Evolutionary conservation across 2,113 vertebrate species (phyloP).

Genomic region (Pterocles gutturalis): DNA sequence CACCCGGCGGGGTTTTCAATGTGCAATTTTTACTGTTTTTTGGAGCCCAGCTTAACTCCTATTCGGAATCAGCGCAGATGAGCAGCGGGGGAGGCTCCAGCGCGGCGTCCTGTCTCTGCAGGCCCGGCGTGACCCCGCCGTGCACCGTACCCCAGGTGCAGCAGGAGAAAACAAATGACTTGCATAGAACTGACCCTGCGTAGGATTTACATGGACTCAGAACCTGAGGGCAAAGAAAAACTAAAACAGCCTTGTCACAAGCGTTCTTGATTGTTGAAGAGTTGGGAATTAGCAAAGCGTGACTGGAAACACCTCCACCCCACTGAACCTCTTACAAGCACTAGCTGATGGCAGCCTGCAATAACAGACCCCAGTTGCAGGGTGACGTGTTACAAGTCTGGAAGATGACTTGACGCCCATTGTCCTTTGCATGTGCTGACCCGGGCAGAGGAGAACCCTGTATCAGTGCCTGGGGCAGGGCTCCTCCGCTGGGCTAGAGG

Average conservation of each 20-base stretch:
- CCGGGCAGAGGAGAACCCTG: no score
- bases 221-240: not conserved
- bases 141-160: no score
- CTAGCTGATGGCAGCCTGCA: not conserved
- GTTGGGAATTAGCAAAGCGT: not conserved
- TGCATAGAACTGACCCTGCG: accelerated
- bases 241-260: accelerated
- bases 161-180: no score
- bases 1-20: no score
- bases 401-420: not conserved
- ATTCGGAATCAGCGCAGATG: no score
- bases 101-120: no score
- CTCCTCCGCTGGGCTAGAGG: not conserved
- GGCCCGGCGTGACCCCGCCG: no score
- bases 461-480: not conserved
- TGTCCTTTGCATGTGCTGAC: not conserved
- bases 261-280: accelerated
- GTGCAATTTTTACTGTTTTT: no score
- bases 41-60: no score
- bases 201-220: not conserved
- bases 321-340: accelerated
- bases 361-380: not conserved
- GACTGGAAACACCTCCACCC: not conserved
- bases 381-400: no score
- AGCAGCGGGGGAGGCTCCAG: no score